Evolutionary conservation across 2,797 vertebrate species (phyloP).

Genomic region (Carapus acus): DNA sequence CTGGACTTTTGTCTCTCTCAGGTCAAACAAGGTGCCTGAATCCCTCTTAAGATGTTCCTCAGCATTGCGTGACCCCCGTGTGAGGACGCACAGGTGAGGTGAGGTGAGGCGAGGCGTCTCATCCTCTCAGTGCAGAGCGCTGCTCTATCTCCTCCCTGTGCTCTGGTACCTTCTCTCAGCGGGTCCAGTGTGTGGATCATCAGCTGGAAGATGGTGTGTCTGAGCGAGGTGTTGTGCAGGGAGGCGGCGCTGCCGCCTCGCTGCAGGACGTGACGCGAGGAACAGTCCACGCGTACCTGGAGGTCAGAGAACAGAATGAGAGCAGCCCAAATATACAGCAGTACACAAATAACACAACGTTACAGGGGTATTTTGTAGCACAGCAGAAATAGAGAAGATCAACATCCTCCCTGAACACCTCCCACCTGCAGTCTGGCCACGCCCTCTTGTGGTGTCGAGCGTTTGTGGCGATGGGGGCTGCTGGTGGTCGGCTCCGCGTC

Average conservation of each 20-base stretch:
- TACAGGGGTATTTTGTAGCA: no score
- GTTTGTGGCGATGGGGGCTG: slow-evolving; percentile 29
- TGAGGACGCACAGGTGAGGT: no score
- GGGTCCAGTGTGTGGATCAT: slow-evolving; percentile 90
- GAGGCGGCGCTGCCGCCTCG: slow-evolving; percentile 83
- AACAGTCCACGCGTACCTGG: neutral
- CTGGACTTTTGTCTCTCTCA: no score
- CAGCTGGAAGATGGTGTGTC: slow-evolving; percentile 85
- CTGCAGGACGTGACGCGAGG: slow-evolving; percentile 76
- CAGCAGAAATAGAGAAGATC: no score
- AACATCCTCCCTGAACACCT: neutral
- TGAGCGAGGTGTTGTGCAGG: slow-evolving; percentile 85
- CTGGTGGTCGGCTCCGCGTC: slow-evolving; percentile 13
- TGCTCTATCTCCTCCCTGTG: neutral
- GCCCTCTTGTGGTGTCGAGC: slow-evolving; percentile 45
- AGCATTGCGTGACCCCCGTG: no score
- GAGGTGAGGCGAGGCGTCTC: no score
- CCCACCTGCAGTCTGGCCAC: slow-evolving; percentile 71
- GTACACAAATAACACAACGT: no score
- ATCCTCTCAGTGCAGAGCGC: no score
- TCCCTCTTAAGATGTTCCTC: no score
- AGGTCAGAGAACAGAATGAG: neutral
- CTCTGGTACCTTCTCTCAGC: slow-evolving; percentile 81
- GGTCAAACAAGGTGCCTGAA: no score
- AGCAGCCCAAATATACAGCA: neutral